Evolutionary conservation across 2,113 vertebrate species (phyloP).

Genomic region (human): DNA sequence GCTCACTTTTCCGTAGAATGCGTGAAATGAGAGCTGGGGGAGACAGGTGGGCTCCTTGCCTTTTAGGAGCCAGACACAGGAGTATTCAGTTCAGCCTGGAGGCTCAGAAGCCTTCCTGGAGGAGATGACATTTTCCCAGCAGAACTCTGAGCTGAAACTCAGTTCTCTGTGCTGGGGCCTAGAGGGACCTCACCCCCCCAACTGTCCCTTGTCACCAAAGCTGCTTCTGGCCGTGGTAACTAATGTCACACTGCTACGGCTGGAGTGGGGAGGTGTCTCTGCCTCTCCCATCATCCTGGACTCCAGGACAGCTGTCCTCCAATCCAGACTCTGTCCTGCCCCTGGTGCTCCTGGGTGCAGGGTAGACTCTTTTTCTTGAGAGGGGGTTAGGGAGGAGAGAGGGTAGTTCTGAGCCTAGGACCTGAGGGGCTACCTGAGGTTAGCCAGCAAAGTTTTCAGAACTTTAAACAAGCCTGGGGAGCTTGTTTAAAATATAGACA

Average conservation of each 20-base stretch:
- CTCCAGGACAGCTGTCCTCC: not conserved
- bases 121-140: not conserved
- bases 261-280: too few relatives aligned
- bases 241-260: not conserved
- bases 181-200: not conserved
- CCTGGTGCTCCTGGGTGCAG: not conserved
- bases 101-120: conserved; percentile 22
- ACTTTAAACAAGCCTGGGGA: not conserved
- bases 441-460: not conserved
- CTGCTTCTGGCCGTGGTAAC: not conserved
- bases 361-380: not conserved
- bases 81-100: not conserved
- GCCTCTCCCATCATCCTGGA: not conserved
- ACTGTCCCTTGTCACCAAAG: not conserved
- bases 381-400: not conserved
- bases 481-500: not conserved
- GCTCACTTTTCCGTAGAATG: not conserved
- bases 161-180: not conserved
- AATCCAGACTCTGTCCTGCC: not conserved
- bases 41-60: too few relatives aligned
- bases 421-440: not conserved
- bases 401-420: not conserved
- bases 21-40: too few relatives aligned
- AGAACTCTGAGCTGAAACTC: not conserved
- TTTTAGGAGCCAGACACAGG: not conserved